Evolutionary conservation across 2,888 invertebrate genomes (phyloP), one percentile per base, ranked within the genome.

Genomic region (Itoplectis maculator): DNA sequence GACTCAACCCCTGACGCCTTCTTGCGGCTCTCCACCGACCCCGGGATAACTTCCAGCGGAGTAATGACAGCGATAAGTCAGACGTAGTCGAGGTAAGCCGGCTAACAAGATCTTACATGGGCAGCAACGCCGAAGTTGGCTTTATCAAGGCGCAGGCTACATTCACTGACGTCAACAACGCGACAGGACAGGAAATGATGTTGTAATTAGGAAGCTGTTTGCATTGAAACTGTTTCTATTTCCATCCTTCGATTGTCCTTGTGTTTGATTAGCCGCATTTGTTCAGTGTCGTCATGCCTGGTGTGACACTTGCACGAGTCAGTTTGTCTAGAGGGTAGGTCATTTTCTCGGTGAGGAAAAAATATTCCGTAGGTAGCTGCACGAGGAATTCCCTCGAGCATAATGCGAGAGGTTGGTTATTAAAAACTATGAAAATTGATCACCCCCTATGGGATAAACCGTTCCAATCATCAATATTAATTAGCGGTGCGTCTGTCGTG

Each of bases 391-490:
- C 78, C 74, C 74, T 23, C 47, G 73, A 61, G 78, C 66, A 78
- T 54, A 54, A 65, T 70, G 23, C 82, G 69, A 73, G 40, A 23
- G 40, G 66, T 18, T 66, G 79, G 79, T 85, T 74, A 85, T 85
- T 84, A 81, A 83, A 85, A 83, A 79, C 78, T 85, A 88, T 89
- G 88, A 87, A 89, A 89, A 89, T 90, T 89, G 89, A 91, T 89
- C 86, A 87, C 85, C 86, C 84, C 73, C 81, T 9, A 56, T n/a
- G 40, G 70, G 56, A 23, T 66, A 84, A 84, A 83, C 79, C 87
- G 88, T 88, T 89, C 87, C 87, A 90, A 89, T 88, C 88, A 89
- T 91, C 89, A 88, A 89, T 90, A 91, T 90, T 89, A 91, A 90
- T 91, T 90, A 89, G 81, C 86, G 83, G 83, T 73, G 84, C 37